phyloP scores from a whole-genome alignment of 2,888 invertebrate genomes.

The Nowickia ferox region DNA sequence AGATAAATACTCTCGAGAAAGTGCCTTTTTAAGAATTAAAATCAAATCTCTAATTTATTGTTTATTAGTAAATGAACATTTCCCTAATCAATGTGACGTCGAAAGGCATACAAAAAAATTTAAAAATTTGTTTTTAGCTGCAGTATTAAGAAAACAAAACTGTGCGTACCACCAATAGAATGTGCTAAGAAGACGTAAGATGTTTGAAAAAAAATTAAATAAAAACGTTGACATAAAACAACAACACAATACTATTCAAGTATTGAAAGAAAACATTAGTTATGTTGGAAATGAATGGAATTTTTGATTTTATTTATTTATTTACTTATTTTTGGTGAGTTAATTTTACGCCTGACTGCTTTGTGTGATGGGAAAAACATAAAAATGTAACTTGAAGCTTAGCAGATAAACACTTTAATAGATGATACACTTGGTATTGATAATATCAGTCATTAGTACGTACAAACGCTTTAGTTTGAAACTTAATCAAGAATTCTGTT shows the following conservation, averaged over 20 bases:
- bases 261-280: neutral
- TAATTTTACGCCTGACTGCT: slow-evolving; percentile 45
- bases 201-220: neutral
- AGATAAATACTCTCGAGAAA: no score
- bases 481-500: no score
- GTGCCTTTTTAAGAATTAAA: neutral
- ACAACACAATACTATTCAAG: neutral
- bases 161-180: neutral
- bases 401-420: slow-evolving; percentile 5
- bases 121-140: neutral
- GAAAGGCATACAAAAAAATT: slow-evolving; percentile 40
- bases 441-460: neutral
- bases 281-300: neutral
- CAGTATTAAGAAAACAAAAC: neutral
- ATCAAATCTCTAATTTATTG: neutral
- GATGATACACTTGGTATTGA: neutral
- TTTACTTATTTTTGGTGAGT: slow-evolving; percentile 7
- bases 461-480: no score
- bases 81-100: neutral
- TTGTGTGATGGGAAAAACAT: neutral
- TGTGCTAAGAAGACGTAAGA: slow-evolving; percentile 21
- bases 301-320: neutral
- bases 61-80: slow-evolving; percentile 38
- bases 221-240: neutral
- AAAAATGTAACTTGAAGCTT: neutral